These are phyloP conservation scores for Malurus melanocephalus DNA, from an alignment of 2,113 vertebrate genomes.

Conservation along the genomic window DNA sequence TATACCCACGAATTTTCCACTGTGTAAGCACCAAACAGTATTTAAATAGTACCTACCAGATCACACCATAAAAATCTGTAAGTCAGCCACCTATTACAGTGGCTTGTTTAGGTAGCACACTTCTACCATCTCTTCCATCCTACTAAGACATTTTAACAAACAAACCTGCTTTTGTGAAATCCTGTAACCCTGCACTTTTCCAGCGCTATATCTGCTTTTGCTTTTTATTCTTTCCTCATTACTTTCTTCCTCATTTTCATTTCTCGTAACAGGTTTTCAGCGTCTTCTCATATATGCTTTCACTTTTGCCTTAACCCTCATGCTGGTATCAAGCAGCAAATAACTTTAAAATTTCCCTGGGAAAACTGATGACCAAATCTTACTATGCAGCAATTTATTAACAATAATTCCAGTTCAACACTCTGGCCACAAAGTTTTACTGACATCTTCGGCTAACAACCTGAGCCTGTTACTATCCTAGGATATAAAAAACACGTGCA, in stretches of 20 bases:
- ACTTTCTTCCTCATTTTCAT: neutral
- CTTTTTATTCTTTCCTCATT: neutral
- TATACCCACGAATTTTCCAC: slow-evolving; percentile 17
- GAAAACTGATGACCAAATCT: neutral
- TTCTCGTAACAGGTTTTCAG: neutral
- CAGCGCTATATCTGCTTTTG: neutral
- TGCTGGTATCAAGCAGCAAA: neutral
- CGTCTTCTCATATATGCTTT: neutral
- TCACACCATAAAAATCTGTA: neutral
- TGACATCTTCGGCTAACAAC: neutral
- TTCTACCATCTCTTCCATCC: neutral
- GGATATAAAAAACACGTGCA: fast-evolving
- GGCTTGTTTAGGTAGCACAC: neutral
- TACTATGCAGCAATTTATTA: neutral
- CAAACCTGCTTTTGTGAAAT: neutral
- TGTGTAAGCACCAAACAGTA: neutral
- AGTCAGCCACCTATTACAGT: neutral
- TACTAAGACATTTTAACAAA: neutral
- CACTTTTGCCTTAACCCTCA: neutral
- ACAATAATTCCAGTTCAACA: neutral
- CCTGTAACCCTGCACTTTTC: neutral
- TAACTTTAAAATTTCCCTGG: neutral
- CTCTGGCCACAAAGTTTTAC: neutral
- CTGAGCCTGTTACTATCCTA: fast-evolving
- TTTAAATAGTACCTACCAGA: neutral